Evolutionary conservation across 35 echinoderm and acorn worm species (phyloP), one percentile per base, ranked within the genome.

Genomic region (Patiria miniata): DNA sequence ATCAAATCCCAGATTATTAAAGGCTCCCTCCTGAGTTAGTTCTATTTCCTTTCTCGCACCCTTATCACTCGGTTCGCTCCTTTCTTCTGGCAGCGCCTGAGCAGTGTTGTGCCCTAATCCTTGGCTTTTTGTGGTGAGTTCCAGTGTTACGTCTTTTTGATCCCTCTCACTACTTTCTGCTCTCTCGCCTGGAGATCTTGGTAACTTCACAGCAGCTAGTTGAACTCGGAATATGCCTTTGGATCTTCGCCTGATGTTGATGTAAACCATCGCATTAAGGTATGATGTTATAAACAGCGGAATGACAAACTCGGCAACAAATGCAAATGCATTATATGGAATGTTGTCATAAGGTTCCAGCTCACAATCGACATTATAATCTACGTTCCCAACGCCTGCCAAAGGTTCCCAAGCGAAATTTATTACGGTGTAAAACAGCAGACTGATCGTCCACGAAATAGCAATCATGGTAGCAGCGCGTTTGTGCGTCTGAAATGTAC

Each of bases 261-360:
- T 54, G 47, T 85, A 94, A 60, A 94, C 87, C 73, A 29, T 32
- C 21, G 52, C 60, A 39, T 94, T 94, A 2, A 94, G 76, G 29
- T 86, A 78, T 9, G 79, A 42, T 18, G 90, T 89, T 10, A 83
- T 40, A 18, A 81, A 12, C 40, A 89, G 77, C 16, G 92, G 92
- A 19, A 94, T 58, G 10, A 80, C 51, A 56, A 89, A 94, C 61
- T 94, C 68, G 19, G 69, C 80, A 0, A 89, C 33, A 19, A 94
- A 39, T 39, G 61, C 55, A 83, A 78, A 85, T 5, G 79, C 60
- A 21, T 68, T 38, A 16, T 76, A 89, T 14, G 61, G 77, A 2
- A 17, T 14, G 7, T 19, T 29, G 40, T 81, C 55, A 14, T 90
- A 38, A 8, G 85, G 55, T 40, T 94, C 92, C 3, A 85, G 21